Percentiles rank a stretch among this genome's conserved stretches.
These are phyloP conservation scores for Agrilus mali DNA, from an alignment of 2,888 invertebrate genomes.

Conservation along the genomic window DNA sequence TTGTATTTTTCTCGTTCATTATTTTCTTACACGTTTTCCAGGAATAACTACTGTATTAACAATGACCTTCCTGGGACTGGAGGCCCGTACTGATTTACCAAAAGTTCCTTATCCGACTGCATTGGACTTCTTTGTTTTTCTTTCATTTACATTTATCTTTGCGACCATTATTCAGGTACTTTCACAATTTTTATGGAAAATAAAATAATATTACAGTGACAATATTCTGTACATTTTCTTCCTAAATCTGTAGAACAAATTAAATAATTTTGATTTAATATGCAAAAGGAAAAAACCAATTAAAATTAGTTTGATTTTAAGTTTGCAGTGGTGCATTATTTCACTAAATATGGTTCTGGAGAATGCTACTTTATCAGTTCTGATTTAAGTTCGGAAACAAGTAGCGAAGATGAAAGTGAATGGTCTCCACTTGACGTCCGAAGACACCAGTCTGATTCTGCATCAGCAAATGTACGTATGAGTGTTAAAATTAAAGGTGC, in stretches of 20 bases:
- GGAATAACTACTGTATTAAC: slow-evolving; percentile 75
- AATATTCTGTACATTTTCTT: background rate
- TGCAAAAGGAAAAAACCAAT: background rate
- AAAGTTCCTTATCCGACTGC: slow-evolving; percentile 82
- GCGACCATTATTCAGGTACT: slow-evolving; percentile 62
- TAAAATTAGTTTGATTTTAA: slow-evolving; percentile 20
- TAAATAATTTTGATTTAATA: background rate
- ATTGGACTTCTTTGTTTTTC: slow-evolving; percentile 69
- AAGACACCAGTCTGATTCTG: slow-evolving; percentile 7
- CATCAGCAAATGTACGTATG: slow-evolving; percentile 8
- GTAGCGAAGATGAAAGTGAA: slow-evolving; percentile 40
- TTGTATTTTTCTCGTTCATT: no score
- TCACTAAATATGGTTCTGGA: slow-evolving; percentile 73
- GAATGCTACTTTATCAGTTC: slow-evolving; percentile 63
- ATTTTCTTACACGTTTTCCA: slow-evolving; percentile 23
- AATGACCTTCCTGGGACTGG: slow-evolving; percentile 72
- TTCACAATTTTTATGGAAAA: background rate
- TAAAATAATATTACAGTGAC: background rate
- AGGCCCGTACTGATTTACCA: slow-evolving; percentile 68
- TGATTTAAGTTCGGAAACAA: slow-evolving; percentile 48
- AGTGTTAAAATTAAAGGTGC: background rate
- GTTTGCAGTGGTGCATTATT: slow-evolving; percentile 76
- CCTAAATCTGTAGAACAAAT: slow-evolving; percentile 1
- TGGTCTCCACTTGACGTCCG: slow-evolving; percentile 10
- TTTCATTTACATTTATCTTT: slow-evolving; percentile 69